phyloP scores from a whole-genome alignment of 2,888 invertebrate species.

The Cryptocheilus praepositus region DNA sequence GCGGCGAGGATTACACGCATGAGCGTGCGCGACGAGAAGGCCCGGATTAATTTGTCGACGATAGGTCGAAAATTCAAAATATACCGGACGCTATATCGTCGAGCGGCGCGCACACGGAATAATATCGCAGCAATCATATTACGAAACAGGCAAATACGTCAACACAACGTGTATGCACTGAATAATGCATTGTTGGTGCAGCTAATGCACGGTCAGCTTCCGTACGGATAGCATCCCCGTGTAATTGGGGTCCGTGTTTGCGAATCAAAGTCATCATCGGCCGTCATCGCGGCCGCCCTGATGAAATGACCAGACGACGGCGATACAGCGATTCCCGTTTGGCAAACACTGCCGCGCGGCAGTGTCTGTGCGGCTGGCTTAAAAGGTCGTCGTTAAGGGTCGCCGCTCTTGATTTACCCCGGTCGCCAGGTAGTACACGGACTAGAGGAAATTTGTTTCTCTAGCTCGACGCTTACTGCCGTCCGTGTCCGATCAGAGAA shows the following conservation, averaged over 20 bases:
- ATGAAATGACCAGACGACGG: constrained; percentile 59
- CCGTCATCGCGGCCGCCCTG: constrained; percentile 64
- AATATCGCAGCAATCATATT: constrained; percentile 72
- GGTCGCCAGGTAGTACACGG: no score
- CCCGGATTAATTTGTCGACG: constrained; percentile 45
- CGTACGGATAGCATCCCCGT: constrained; percentile 59
- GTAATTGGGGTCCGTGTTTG: constrained; percentile 74
- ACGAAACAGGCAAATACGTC: constrained; percentile 70
- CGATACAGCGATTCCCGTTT: constrained; percentile 31
- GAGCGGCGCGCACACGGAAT: constrained; percentile 59
- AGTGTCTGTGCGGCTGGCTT: constrained; percentile 26
- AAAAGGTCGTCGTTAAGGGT: constrained; percentile 48
- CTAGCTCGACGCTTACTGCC: no score
- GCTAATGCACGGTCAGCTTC: constrained; percentile 74
- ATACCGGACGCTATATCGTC: constrained; percentile 26
- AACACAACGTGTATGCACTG: constrained; percentile 66
- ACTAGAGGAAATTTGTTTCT: no score
- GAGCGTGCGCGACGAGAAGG: constrained; percentile 7
- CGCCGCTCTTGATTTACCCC: constrained; percentile 34
- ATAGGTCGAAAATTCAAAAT: constrained; percentile 44
- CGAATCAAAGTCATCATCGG: constrained; percentile 74
- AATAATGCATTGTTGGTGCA: constrained; percentile 75
- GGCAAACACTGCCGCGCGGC: constrained; percentile 36
- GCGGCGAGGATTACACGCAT: constrained; percentile 4
- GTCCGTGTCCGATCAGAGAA: no score